Evolutionary conservation across 2,888 invertebrate species (phyloP), one percentile per base, ranked within the genome.

Genomic region (Oligia fasciuncula): DNA sequence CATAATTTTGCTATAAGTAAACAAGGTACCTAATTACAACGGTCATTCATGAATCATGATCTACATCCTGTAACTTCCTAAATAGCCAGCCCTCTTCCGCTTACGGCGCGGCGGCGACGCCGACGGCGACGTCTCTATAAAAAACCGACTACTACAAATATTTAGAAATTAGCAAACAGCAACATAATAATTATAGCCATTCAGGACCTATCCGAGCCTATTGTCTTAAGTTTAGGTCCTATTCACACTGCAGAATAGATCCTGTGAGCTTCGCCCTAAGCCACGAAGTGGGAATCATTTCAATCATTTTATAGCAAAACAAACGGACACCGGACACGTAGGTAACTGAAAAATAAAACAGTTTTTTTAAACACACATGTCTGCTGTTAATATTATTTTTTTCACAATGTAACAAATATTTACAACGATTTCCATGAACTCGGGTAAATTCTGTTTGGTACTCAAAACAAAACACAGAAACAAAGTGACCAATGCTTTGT

Each of bases 391-490:
- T 74, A 11, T 3, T 65, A 2, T 3, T 51, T 69, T 81, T 68
- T 76, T 69, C 14, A 69, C 51, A 76, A 43, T 76, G 9, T 40
- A 60, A 78, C 72, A 81, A 73, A 66, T 80, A 80, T 68, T 76
- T 65, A 62, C 54, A 51, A 17, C 23, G 9, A 78, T 67, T 86
- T 79, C 85, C 69, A 54, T 51, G 87, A 81, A 86, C 17, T 73
- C 54, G 17, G 46, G 17, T 75, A 71, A 73, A 51, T 76, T 80
- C 75, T 76, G 78, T 49, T 79, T 73, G 29, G 29, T 29, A 77
- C 13, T 78, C 6, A 84, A 85, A 86, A 81, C 77, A 70, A 51
- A 70, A 51, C 13, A 49, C 51, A 51, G 49, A 51, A 69, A 23
- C 23, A 79, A 79, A 68, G 67, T 77, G 14, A 66, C 23, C 72